phyloP scores from a whole-genome alignment of 2,888 invertebrate species.

The Lasioglossum villosulum region DNA sequence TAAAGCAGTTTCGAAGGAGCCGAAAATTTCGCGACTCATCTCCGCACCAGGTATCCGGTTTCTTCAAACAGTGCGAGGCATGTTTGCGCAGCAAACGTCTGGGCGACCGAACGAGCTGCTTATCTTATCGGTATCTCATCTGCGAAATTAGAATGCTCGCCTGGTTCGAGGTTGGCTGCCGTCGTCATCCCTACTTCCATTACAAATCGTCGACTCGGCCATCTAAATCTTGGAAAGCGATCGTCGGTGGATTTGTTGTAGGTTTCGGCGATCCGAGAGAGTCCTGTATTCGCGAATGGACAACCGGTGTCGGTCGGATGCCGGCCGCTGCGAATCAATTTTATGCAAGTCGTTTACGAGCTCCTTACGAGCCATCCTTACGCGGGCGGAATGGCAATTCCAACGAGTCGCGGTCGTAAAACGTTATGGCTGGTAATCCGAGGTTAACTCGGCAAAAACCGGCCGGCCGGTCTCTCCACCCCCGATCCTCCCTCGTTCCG shows the following conservation, averaged over 20 bases:
- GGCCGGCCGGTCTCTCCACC: conserved; percentile 27
- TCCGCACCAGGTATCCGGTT: background rate
- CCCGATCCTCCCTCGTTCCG: background rate
- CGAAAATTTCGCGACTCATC: background rate
- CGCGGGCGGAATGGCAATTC: conserved; percentile 62
- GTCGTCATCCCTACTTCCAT: conserved; percentile 27
- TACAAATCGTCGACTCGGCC: background rate
- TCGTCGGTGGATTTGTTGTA: background rate
- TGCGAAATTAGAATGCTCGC: conserved; percentile 40
- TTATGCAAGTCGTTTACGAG: conserved; percentile 77
- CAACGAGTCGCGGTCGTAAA: conserved; percentile 61
- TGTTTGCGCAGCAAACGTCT: conserved; percentile 44
- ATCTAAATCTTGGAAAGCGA: conserved; percentile 27
- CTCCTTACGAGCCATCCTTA: conserved; percentile 69
- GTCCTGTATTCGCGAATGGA: conserved; percentile 43
- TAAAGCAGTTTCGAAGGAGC: background rate
- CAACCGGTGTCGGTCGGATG: conserved; percentile 31
- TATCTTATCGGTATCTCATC: conserved; percentile 51
- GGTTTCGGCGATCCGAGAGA: background rate
- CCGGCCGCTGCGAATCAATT: conserved; percentile 75
- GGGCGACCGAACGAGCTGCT: conserved; percentile 3
- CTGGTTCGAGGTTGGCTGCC: conserved; percentile 19
- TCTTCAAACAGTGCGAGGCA: background rate
- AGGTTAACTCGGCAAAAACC: conserved; percentile 66
- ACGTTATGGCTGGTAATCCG: conserved; percentile 67